Evolutionary conservation across 2,888 invertebrate species (phyloP).

Genomic region (Bugulina stolonifera): DNA sequence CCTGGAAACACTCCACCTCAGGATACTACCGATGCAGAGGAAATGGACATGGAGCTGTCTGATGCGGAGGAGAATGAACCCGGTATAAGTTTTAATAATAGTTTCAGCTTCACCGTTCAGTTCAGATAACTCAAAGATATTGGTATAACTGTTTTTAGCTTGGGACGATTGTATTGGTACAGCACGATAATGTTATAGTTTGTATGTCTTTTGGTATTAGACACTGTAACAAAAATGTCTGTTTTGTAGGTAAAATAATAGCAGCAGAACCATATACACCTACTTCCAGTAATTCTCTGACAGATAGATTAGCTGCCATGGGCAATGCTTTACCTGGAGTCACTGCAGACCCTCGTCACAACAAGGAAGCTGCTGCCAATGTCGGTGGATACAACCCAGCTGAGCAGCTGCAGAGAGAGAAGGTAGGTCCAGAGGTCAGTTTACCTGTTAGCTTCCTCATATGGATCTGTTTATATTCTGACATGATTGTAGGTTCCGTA

Average conservation of each 20-base stretch:
- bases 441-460: no score
- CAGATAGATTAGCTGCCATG: constrained; percentile 22
- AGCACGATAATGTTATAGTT: no score
- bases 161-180: no score
- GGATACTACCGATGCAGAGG: constrained; percentile 35
- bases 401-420: constrained; percentile 19
- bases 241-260: constrained; percentile 14
- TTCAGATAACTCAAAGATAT: no score
- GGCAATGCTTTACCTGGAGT: constrained; percentile 19
- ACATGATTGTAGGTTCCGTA: no score
- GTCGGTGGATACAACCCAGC: neutral
- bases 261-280: constrained; percentile 6
- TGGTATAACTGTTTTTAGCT: no score
- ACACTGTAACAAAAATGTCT: no score
- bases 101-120: no score
- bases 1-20: constrained; percentile 62
- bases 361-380: neutral
- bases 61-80: constrained; percentile 33
- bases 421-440: constrained; percentile 13
- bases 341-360: constrained; percentile 3
- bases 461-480: neutral
- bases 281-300: constrained; percentile 1
- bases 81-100: no score
- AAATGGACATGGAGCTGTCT: constrained; percentile 47
- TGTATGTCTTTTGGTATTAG: no score